These are phyloP conservation scores for Equus przewalskii DNA, from an alignment of 2,113 vertebrate species.

Conservation along the genomic window DNA sequence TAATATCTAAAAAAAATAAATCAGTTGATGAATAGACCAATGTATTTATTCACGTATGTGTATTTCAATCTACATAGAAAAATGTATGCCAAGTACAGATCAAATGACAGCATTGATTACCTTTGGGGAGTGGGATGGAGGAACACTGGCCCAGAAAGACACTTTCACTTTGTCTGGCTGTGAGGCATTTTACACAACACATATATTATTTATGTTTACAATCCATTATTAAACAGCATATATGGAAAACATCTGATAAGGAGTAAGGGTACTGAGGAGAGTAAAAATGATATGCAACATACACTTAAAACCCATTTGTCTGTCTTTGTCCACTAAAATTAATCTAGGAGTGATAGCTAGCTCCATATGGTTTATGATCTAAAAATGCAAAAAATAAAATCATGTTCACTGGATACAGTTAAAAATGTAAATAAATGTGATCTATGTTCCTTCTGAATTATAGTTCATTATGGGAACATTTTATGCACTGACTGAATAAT, in stretches of 20 bases:
- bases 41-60: not conserved
- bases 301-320: not conserved
- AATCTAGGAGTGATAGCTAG: not conserved
- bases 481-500: not conserved
- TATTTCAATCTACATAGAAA: not conserved
- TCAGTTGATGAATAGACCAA: not conserved
- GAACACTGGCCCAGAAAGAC: not conserved
- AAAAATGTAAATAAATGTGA: constrained; percentile 42
- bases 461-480: not conserved
- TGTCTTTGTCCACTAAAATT: constrained; percentile 19
- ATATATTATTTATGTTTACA: constrained; percentile 28
- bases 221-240: not conserved
- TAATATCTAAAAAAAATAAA: constrained; percentile 10
- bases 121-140: not conserved
- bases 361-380: not conserved
- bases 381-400: constrained; percentile 1
- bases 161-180: not conserved
- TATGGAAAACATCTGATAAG: not conserved
- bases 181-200: not conserved
- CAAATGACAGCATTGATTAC: not conserved
- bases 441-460: constrained; percentile 35
- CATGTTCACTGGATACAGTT: not conserved
- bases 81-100: not conserved
- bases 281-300: constrained; percentile 1
- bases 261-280: not conserved